Percentiles rank a stretch among this genome's conserved stretches.
These are phyloP conservation scores for Mnemiopsis leidyi DNA, from an alignment of 37 sponge, comb jelly and placozoan species.

Conservation along the genomic window DNA sequence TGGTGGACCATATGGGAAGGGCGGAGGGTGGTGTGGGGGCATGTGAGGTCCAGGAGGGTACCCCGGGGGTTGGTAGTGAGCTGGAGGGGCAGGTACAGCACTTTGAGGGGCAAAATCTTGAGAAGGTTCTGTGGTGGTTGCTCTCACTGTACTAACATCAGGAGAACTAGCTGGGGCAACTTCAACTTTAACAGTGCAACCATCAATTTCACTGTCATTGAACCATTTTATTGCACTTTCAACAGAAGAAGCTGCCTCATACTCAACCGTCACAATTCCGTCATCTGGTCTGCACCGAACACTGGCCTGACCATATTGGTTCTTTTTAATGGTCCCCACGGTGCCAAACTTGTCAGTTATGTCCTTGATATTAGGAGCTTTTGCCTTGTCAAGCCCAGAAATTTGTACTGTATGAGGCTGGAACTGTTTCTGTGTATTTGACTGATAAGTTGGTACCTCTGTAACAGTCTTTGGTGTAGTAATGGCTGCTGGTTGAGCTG, in stretches of 20 bases:
- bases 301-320: constrained; percentile 40
- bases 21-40: neutral
- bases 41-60: constrained; percentile 22
- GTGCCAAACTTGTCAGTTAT: constrained; percentile 63
- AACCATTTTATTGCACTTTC: constrained; percentile 65
- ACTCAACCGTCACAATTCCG: constrained; percentile 43
- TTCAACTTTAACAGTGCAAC: neutral
- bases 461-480: constrained; percentile 37
- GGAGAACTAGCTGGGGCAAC: neutral
- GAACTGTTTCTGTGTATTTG: constrained; percentile 30
- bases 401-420: constrained; percentile 62
- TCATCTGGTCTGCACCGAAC: constrained; percentile 20
- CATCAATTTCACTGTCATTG: constrained; percentile 56
- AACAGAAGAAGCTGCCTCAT: constrained; percentile 47
- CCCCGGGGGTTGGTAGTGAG: neutral
- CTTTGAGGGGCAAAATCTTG: neutral
- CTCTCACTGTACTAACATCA: constrained; percentile 25
- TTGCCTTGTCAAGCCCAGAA: constrained; percentile 4
- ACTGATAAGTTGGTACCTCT: neutral
- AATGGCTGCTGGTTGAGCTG: neutral
- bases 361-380: constrained; percentile 59
- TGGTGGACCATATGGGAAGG: neutral
- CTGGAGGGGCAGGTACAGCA: neutral
- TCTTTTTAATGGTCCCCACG: constrained; percentile 43
- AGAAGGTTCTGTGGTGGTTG: neutral